Evolutionary conservation across 1,140 invertebrate genomes (phyloP).

Genomic region (Bombus confusus): DNA sequence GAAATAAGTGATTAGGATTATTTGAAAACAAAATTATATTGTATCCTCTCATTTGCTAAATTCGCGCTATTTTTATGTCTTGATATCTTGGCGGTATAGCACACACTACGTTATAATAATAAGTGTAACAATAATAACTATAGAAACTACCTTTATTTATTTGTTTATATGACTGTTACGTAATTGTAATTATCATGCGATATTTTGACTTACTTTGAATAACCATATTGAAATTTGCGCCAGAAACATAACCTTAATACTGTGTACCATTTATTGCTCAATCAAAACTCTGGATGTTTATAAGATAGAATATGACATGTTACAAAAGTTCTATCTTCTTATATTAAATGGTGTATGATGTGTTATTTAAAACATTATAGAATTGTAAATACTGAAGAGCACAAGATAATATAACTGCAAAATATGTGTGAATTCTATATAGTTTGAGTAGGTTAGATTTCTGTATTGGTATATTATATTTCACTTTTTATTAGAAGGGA

Average conservation of each 20-base stretch:
- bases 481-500: background rate
- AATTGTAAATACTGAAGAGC: background rate
- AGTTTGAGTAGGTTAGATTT: background rate
- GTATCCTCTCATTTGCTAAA: background rate
- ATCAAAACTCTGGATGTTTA: background rate
- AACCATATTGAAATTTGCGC: background rate
- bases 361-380: no score
- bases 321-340: background rate
- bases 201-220: background rate
- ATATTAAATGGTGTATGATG: background rate
- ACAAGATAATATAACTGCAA: background rate
- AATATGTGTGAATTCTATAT: background rate
- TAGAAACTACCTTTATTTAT: background rate
- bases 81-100: background rate
- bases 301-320: background rate
- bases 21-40: background rate
- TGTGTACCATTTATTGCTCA: no score
- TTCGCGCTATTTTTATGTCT: background rate
- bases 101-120: background rate
- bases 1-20: background rate
- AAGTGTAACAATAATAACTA: no score
- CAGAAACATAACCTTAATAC: conserved; percentile 1
- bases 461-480: background rate
- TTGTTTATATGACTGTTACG: background rate
- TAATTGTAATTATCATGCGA: background rate